These are phyloP conservation scores for Digitonthophagus gazella DNA, from an alignment of 2,888 invertebrate genomes.

Conservation along the genomic window DNA sequence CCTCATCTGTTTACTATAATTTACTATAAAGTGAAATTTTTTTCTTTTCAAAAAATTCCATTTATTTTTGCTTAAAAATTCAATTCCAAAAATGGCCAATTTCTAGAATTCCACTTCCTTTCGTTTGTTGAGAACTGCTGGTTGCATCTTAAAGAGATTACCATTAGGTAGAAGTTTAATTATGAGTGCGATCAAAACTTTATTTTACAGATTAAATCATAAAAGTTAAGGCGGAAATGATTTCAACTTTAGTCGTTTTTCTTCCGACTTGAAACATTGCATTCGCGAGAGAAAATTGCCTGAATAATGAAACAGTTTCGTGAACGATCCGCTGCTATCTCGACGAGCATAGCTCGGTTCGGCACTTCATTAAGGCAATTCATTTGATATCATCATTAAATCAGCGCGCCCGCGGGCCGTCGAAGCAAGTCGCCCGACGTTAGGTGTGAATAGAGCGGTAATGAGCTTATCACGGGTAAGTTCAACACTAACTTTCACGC, in stretches of 20 bases:
- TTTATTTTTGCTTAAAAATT: too few relatives aligned
- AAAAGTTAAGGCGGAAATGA: not conserved
- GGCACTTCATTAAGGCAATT: slow-evolving; percentile 16
- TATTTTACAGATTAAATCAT: too few relatives aligned
- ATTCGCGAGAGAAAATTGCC: not conserved
- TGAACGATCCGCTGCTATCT: not conserved
- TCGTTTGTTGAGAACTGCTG: too few relatives aligned
- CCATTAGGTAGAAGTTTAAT: too few relatives aligned
- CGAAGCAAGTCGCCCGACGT: not conserved
- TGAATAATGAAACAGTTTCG: not conserved
- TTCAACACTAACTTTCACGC: slow-evolving; percentile 9
- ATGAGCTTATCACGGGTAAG: slow-evolving; percentile 11
- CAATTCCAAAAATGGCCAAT: too few relatives aligned
- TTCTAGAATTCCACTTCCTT: too few relatives aligned
- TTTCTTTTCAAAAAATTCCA: too few relatives aligned
- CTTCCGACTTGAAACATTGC: not conserved
- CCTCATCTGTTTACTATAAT: too few relatives aligned
- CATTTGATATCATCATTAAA: slow-evolving; percentile 18
- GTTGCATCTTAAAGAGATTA: too few relatives aligned
- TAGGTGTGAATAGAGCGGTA: slow-evolving; percentile 13
- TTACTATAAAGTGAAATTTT: too few relatives aligned
- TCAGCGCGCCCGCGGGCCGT: slow-evolving; percentile 3
- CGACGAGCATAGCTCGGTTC: not conserved
- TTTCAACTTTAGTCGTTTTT: not conserved
- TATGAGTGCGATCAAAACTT: too few relatives aligned